Conservation (phyloP, 2,888 invertebrate species). For the Gari tellinella region DNA sequence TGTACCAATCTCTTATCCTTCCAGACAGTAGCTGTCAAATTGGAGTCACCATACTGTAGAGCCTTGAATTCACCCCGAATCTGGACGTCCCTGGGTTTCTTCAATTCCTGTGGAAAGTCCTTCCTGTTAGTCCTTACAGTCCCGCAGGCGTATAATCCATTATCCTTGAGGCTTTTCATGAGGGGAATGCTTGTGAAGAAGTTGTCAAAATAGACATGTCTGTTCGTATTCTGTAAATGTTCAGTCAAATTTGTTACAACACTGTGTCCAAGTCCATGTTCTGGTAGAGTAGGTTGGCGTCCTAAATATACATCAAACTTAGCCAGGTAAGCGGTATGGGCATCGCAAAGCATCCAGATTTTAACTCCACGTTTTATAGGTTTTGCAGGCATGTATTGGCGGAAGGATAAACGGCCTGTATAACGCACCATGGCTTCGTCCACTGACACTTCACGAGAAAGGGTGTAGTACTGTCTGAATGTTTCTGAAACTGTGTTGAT, state of each 20-base stretch:
- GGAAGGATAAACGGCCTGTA: slow-evolving; percentile 17
- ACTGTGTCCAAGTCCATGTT: slow-evolving; percentile 30
- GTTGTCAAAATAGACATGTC: slow-evolving; percentile 24
- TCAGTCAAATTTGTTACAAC: slow-evolving; percentile 29
- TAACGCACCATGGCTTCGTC: slow-evolving; percentile 37
- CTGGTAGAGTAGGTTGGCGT: slow-evolving; percentile 20
- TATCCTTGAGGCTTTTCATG: slow-evolving; percentile 2
- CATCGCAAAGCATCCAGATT: slow-evolving; percentile 41
- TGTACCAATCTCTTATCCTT: slow-evolving; percentile 25
- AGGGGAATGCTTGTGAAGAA: slow-evolving; percentile 33
- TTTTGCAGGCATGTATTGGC: slow-evolving; percentile 33
- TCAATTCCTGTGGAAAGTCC: slow-evolving; percentile 37
- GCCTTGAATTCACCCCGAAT: slow-evolving; percentile 30
- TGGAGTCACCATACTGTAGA: slow-evolving; percentile 29
- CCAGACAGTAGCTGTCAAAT: slow-evolving; percentile 27
- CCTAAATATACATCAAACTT: slow-evolving; percentile 20
- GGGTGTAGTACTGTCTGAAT: not conserved
- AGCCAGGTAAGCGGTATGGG: too few relatives aligned
- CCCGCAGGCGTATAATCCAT: slow-evolving; percentile 35
- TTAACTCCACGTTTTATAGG: slow-evolving; percentile 29
- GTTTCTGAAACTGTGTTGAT: not conserved
- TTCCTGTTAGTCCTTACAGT: slow-evolving; percentile 22
- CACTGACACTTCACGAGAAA: too few relatives aligned
- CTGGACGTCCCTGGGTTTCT: slow-evolving; percentile 5
- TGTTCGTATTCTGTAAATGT: slow-evolving; percentile 7